These are phyloP conservation scores for Andrena bicolor DNA, from an alignment of 2,888 invertebrate species.

Conservation along the genomic window DNA sequence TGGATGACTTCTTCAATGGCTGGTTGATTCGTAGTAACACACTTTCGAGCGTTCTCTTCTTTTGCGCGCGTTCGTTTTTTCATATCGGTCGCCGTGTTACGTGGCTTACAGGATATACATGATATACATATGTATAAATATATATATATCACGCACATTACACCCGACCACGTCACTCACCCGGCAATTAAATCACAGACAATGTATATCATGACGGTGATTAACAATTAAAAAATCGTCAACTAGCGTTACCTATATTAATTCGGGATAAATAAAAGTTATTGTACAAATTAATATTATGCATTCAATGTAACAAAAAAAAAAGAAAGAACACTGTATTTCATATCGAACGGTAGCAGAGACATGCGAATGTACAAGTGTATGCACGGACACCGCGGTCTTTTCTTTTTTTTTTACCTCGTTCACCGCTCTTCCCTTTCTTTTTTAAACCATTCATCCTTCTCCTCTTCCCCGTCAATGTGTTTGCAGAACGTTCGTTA, in stretches of 20 bases:
- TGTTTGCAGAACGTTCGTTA: slow-evolving; percentile 33
- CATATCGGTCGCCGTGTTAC: slow-evolving; percentile 56
- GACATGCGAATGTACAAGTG: slow-evolving; percentile 78
- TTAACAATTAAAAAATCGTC: slow-evolving; percentile 70
- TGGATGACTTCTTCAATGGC: slow-evolving; percentile 49
- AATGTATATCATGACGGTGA: slow-evolving; percentile 72
- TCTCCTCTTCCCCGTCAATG: slow-evolving; percentile 38
- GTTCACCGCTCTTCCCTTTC: slow-evolving; percentile 55
- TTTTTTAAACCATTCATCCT: slow-evolving; percentile 42
- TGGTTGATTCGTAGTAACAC: slow-evolving; percentile 43
- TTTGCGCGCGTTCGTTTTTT: slow-evolving; percentile 43
- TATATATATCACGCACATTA: slow-evolving; percentile 50
- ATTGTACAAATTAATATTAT: slow-evolving; percentile 80
- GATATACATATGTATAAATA: not conserved
- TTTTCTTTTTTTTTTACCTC: slow-evolving; percentile 53
- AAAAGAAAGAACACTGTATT: slow-evolving; percentile 76
- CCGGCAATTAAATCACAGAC: slow-evolving; percentile 82
- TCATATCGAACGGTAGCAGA: slow-evolving; percentile 65
- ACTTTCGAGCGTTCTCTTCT: slow-evolving; percentile 33
- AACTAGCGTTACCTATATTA: slow-evolving; percentile 69
- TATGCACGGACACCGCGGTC: slow-evolving; percentile 68
- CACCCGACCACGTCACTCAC: slow-evolving; percentile 64
- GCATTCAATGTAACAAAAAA: slow-evolving; percentile 75
- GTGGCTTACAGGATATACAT: slow-evolving; percentile 44
- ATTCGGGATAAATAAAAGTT: slow-evolving; percentile 76